phyloP scores from a whole-genome alignment of 2,888 invertebrate species.

The Tetramorium bicarinatum region DNA sequence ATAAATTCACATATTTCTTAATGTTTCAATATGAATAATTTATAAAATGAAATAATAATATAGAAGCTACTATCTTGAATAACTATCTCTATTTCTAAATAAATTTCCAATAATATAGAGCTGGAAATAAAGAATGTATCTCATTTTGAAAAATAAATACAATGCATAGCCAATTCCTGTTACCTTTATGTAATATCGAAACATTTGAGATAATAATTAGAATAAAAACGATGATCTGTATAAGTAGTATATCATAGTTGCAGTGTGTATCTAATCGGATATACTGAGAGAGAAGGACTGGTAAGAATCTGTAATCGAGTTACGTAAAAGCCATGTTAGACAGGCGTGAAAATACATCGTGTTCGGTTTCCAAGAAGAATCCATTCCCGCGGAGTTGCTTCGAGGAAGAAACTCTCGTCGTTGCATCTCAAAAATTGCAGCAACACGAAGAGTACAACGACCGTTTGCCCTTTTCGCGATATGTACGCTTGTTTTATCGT shows the following conservation, averaged over 20 bases:
- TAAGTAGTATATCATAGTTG: slow-evolving; percentile 3
- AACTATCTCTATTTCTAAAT: slow-evolving; percentile 9
- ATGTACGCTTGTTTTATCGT: slow-evolving; percentile 53
- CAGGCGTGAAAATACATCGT: slow-evolving; percentile 71
- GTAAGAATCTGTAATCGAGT: slow-evolving; percentile 66
- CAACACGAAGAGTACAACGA: slow-evolving; percentile 52
- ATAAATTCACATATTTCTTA: not conserved
- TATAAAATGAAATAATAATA: not conserved
- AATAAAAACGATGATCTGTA: slow-evolving; percentile 10
- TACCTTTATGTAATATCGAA: not conserved
- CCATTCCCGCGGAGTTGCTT: slow-evolving; percentile 30
- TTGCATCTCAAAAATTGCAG: slow-evolving; percentile 59
- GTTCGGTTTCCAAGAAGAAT: slow-evolving; percentile 66
- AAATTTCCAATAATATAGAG: too few relatives aligned
- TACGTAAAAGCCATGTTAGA: slow-evolving; percentile 67
- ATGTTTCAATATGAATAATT: not conserved
- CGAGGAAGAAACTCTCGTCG: slow-evolving; percentile 56
- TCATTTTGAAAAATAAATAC: not conserved
- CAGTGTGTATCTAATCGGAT: slow-evolving; percentile 51
- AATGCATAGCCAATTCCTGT: not conserved
- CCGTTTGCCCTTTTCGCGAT: slow-evolving; percentile 65
- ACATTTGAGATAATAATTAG: slow-evolving; percentile 46
- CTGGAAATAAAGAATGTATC: not conserved
- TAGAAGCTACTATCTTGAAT: not conserved
- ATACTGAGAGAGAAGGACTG: slow-evolving; percentile 23